Percentiles rank a stretch among this genome's conserved stretches.
These are phyloP conservation scores for Mesochorus sp. DNA, from an alignment of 2,888 invertebrate species.

Conservation along the genomic window DNA sequence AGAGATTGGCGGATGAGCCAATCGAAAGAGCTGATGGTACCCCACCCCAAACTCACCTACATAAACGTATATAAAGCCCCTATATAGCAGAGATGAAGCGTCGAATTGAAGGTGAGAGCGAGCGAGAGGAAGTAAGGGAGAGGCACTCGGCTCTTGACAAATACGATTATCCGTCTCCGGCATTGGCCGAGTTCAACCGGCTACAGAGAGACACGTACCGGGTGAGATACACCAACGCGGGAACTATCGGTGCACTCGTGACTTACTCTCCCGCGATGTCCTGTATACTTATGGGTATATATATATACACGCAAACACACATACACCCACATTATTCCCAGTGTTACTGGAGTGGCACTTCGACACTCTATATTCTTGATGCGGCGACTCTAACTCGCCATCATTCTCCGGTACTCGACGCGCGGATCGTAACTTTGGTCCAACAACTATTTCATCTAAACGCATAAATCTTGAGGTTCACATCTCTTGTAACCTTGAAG, in stretches of 20 bases:
- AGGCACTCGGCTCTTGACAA: conserved; percentile 68
- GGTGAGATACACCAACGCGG: conserved; percentile 1
- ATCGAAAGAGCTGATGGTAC: conserved; percentile 37
- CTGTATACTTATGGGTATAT: background rate
- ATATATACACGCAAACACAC: too few relatives aligned
- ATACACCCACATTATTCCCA: too few relatives aligned
- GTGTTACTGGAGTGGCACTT: conserved; percentile 18
- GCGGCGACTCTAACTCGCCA: background rate
- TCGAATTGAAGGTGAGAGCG: conserved; percentile 3
- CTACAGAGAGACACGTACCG: conserved; percentile 51
- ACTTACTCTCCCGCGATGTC: conserved; percentile 13
- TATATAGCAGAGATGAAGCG: background rate
- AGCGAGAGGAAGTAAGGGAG: conserved; percentile 44
- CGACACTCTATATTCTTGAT: conserved; percentile 43
- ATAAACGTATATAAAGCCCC: background rate
- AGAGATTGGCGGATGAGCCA: conserved; percentile 23
- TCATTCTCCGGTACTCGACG: background rate
- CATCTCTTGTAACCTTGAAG: background rate
- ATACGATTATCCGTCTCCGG: conserved; percentile 69
- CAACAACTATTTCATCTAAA: background rate
- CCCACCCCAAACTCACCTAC: conserved; percentile 21
- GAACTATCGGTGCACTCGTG: conserved; percentile 13
- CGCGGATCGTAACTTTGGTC: too few relatives aligned
- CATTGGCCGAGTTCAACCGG: conserved; percentile 62
- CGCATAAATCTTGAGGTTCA: background rate